These are phyloP conservation scores for Pipistrellus pygmaeus DNA, from an alignment of 2,797 vertebrate genomes.

Conservation along the genomic window DNA sequence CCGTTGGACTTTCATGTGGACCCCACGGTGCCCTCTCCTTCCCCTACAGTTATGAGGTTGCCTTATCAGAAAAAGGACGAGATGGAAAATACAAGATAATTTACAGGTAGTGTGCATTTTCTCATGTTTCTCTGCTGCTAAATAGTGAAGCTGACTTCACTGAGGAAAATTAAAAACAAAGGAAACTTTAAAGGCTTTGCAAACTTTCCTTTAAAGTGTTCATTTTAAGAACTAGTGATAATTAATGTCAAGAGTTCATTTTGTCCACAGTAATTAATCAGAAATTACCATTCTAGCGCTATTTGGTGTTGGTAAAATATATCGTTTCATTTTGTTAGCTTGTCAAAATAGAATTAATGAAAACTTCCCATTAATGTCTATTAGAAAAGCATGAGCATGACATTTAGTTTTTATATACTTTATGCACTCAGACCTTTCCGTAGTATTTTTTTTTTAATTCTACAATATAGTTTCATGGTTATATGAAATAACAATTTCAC, in stretches of 20 bases:
- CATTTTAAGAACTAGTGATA: conserved; percentile 31
- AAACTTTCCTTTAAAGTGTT: conserved; percentile 16
- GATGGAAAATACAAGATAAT: conserved; percentile 97
- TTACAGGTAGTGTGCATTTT: conserved; percentile 91
- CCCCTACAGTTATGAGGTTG: conserved; percentile 95
- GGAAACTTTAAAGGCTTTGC: not conserved
- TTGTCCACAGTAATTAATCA: conserved; percentile 46
- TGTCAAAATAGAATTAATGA: not conserved
- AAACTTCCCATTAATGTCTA: not conserved
- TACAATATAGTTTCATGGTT: not conserved
- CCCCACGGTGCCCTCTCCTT: conserved; percentile 93
- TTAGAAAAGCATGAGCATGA: not conserved
- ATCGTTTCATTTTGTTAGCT: conserved; percentile 10
- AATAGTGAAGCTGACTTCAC: not conserved
- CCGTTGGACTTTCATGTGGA: conserved; percentile 91
- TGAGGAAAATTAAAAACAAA: conserved; percentile 21
- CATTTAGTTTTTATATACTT: not conserved
- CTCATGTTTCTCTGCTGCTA: not conserved
- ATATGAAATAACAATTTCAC: not conserved
- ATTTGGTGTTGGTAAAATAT: not conserved
- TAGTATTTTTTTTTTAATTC: not conserved
- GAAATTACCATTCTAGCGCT: not conserved
- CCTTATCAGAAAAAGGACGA: conserved; percentile 96
- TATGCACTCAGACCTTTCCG: not conserved
- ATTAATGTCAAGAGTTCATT: conserved; percentile 46